These are phyloP conservation scores for Agapostemon virescens DNA, from an alignment of 2,888 invertebrate genomes.

Conservation along the genomic window DNA sequence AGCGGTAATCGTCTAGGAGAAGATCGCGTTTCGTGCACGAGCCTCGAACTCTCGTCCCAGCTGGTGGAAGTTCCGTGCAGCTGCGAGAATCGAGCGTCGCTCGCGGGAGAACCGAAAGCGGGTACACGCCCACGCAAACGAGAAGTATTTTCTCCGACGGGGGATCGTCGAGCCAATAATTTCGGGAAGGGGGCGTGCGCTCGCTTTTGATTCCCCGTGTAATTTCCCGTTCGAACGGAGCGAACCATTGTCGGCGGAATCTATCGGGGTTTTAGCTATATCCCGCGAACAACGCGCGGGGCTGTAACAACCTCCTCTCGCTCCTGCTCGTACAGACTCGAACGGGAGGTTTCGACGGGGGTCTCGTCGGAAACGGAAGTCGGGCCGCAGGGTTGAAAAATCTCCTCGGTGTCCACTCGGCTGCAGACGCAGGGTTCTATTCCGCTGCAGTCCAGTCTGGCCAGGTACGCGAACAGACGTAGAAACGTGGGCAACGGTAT, in stretches of 20 bases:
- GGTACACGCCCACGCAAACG: neutral
- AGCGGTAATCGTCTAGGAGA: neutral
- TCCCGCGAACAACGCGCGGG: slow-evolving; percentile 12
- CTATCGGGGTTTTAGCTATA: slow-evolving; percentile 18
- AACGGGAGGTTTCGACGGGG: slow-evolving; percentile 32
- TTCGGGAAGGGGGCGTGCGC: neutral
- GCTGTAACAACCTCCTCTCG: neutral
- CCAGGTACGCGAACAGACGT: slow-evolving; percentile 79
- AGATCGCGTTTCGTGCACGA: neutral
- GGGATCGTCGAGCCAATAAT: neutral
- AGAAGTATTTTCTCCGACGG: neutral
- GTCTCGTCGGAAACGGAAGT: slow-evolving; percentile 27
- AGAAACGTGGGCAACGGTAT: slow-evolving; percentile 85
- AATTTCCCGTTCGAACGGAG: slow-evolving; percentile 10
- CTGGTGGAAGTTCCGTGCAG: neutral
- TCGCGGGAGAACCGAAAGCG: neutral
- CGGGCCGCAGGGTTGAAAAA: slow-evolving; percentile 27
- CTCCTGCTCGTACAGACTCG: slow-evolving; percentile 51
- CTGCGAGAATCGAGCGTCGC: neutral
- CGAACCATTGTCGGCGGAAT: slow-evolving; percentile 1
- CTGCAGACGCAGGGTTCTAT: slow-evolving; percentile 20
- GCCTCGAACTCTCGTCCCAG: neutral
- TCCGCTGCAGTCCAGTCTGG: slow-evolving; percentile 72
- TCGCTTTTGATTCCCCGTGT: slow-evolving; percentile 1
- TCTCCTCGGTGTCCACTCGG: slow-evolving; percentile 17